Evolutionary conservation across 1,140 invertebrate genomes (phyloP).

Genomic region (Myzus persicae): DNA sequence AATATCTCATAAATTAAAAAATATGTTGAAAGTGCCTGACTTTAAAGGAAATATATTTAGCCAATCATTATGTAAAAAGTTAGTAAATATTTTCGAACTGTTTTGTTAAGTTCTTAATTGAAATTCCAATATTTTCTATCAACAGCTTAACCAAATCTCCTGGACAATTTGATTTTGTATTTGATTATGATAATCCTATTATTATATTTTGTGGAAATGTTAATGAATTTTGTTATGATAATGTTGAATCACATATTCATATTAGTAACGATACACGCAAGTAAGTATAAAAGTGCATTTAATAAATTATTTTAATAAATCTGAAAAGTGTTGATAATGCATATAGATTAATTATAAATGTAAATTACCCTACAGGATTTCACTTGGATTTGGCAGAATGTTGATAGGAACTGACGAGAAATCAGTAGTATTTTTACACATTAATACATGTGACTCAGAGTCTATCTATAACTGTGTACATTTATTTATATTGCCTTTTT

Average conservation of each 20-base stretch:
- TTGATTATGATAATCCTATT: not conserved
- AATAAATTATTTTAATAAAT: not conserved
- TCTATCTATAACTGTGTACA: not conserved
- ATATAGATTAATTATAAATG: not conserved
- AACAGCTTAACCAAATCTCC: not conserved
- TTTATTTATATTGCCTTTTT: conserved; percentile 41
- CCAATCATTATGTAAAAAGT: not conserved
- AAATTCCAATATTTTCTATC: not conserved
- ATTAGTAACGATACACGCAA: not conserved
- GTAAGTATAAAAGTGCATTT: not conserved
- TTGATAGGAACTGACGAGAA: not conserved
- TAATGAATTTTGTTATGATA: not conserved
- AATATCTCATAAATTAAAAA: not conserved
- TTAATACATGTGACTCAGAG: not conserved
- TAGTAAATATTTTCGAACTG: not conserved
- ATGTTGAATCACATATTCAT: not conserved
- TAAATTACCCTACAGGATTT: not conserved
- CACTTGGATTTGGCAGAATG: conserved; percentile 10
- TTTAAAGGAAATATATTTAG: not conserved
- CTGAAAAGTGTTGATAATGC: not conserved
- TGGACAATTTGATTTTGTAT: not conserved
- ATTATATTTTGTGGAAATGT: not conserved
- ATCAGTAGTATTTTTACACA: not conserved
- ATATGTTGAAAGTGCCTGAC: not conserved
- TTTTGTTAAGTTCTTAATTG: not conserved